Conservation (phyloP, 1,140 invertebrate genomes). For the Pachypeltis micranthus region DNA sequence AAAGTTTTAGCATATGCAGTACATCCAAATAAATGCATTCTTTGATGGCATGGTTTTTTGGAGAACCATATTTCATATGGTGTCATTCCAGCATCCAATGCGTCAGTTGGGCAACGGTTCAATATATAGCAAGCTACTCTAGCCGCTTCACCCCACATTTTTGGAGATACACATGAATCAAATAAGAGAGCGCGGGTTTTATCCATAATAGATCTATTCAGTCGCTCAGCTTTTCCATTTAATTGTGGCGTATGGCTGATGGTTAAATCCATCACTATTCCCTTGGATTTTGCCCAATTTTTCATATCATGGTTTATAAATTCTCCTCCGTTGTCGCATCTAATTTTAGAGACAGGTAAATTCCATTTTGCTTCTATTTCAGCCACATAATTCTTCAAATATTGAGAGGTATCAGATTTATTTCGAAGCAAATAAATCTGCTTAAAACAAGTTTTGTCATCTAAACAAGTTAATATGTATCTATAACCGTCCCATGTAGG, state of each 20-base stretch:
- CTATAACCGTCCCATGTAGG: conserved; percentile 15
- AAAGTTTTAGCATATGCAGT: no score
- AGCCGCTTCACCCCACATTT: no score
- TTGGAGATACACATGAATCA: no score
- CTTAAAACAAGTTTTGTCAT: conserved; percentile 34
- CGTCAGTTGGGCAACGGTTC: no score
- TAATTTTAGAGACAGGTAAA: conserved; percentile 23
- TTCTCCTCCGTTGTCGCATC: conserved; percentile 31
- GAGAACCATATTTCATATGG: no score
- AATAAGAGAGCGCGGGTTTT: no score
- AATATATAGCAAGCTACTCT: no score
- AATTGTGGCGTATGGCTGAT: conserved; percentile 31
- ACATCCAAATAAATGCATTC: no score
- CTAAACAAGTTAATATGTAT: conserved; percentile 34
- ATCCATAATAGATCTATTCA: no score
- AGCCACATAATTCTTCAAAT: conserved; percentile 28
- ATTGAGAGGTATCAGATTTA: conserved; percentile 30
- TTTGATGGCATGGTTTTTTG: no score
- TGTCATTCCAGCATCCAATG: no score
- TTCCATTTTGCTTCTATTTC: conserved; percentile 24
- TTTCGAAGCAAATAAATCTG: conserved; percentile 31
- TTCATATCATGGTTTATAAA: conserved; percentile 26
- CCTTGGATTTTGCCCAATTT: conserved; percentile 26
- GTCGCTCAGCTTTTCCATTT: no score
- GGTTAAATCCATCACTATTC: conserved; percentile 25